These are phyloP conservation scores for Proterorhinus semilunaris DNA, from an alignment of 2,113 vertebrate species.

Conservation along the genomic window DNA sequence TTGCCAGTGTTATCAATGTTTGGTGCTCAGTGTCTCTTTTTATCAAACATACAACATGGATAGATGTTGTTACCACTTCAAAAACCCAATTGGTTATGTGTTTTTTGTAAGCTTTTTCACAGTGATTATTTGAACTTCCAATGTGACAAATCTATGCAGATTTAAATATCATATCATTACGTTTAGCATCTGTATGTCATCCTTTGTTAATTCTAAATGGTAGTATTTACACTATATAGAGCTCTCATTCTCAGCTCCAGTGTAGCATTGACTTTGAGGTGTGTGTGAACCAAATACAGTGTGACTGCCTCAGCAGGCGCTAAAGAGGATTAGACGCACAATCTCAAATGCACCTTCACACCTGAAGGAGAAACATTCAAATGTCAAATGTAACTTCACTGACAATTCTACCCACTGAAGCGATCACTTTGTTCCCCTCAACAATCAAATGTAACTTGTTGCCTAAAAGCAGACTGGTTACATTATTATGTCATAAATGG, in stretches of 20 bases:
- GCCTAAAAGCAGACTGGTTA: not conserved
- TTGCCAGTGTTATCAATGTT: no score
- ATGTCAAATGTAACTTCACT: not conserved
- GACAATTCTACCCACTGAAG: no score
- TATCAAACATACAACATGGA: no score
- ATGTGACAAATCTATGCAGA: no score
- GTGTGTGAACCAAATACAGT: not conserved
- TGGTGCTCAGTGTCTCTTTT: no score
- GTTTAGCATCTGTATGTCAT: not conserved
- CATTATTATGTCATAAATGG: no score
- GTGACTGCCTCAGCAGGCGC: conserved; percentile 6
- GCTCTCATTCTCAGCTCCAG: not conserved
- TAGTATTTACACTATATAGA: not conserved
- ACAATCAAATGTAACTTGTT: not conserved
- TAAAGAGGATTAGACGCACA: conserved; percentile 3
- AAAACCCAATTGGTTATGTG: no score
- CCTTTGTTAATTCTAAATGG: not conserved
- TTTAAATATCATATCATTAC: not conserved
- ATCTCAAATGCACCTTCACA: not conserved
- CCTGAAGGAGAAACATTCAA: not conserved
- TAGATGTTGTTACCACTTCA: no score
- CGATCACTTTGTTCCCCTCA: no score
- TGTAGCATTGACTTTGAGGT: not conserved
- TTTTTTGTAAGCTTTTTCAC: no score
- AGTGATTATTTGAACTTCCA: no score